Evolutionary conservation across 2,888 invertebrate genomes (phyloP).

Genomic region (Pomacea canaliculata): DNA sequence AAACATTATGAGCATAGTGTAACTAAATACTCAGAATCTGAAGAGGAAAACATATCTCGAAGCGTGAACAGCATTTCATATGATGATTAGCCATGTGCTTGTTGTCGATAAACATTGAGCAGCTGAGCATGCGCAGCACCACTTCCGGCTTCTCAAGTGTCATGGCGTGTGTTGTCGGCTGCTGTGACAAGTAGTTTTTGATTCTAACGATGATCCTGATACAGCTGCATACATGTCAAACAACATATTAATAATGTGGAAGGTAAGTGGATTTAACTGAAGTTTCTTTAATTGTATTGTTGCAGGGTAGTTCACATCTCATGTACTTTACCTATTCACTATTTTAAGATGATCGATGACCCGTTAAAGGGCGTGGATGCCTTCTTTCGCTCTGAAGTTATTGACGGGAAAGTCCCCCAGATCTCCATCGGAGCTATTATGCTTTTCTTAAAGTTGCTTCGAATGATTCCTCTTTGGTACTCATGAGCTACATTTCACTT

Average conservation of each 20-base stretch:
- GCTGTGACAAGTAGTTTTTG: not conserved
- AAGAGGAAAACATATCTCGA: no score
- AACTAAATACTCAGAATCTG: no score
- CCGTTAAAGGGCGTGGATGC: no score
- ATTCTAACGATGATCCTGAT: not conserved
- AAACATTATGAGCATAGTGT: no score
- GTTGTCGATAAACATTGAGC: not conserved
- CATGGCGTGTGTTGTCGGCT: constrained; percentile 25
- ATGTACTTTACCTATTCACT: not conserved
- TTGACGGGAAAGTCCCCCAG: no score
- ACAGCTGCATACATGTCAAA: not conserved
- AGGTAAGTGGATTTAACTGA: not conserved
- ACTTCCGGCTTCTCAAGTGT: constrained; percentile 2
- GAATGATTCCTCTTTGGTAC: no score
- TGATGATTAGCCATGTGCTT: not conserved
- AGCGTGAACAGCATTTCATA: not conserved
- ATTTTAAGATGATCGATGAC: no score
- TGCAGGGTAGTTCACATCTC: not conserved
- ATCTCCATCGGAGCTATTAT: no score
- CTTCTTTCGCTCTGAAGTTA: no score
- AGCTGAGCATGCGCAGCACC: not conserved
- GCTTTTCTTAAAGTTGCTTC: no score
- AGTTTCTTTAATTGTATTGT: not conserved
- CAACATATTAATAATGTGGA: not conserved
- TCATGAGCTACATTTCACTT: no score